Base-by-base conservation (phyloP, 2,797 vertebrate genomes). In the Parauchenoglanis punctatus region DNA sequence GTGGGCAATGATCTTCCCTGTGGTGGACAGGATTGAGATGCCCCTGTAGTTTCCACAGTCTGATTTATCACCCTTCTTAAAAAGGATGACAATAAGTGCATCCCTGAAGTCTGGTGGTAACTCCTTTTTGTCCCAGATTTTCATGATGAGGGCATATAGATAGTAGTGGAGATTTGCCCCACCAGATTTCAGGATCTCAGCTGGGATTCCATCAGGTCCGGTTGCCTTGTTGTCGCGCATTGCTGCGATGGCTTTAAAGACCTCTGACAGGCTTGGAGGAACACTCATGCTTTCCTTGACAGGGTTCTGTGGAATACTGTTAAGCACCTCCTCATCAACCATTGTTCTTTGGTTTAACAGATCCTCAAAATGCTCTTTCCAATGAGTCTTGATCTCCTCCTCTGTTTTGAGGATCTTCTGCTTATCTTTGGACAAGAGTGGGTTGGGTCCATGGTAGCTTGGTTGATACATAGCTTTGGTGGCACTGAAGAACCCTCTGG, bases 401-500 rank as follows among this genome's bases (percentile, higher is more conserved):
- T 84, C 11, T 54, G 12, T 12, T 11, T 54, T 12, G 12, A 54
- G 10, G 1, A 54, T 54, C 52, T 54, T 54, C 52, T 54, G 52
- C 52, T 52, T 52, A 13, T 54, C 54, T 5, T 65, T 65, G 12
- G 8, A 28, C 2, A 2, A 10, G 2, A 56, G 54, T 15, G 54
- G 8, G 4, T 17, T 56, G 2, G 4, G 4, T 3, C 54, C 2
- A 4, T 8, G 13, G 54, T 56, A 18, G 13, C 54, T 18, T 15
- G 54, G 54, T 2, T 12, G 13, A 56, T 56, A 56, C 0, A 56
- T 4, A 1, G 17, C 54, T 17, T 56, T 56, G 2, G 54, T 17
- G 13, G 13, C 85, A 88, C 23, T 77, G 13, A 88, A 85, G 15
- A 89, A 12, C 10, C 52, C 73, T 40, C 83, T 88, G 46, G 81